A percentile compares a stretch with the other conserved stretches of the same genome.
Evolutionary conservation across 2,797 vertebrate genomes (phyloP).

Genomic region (Girardinus metallicus): DNA sequence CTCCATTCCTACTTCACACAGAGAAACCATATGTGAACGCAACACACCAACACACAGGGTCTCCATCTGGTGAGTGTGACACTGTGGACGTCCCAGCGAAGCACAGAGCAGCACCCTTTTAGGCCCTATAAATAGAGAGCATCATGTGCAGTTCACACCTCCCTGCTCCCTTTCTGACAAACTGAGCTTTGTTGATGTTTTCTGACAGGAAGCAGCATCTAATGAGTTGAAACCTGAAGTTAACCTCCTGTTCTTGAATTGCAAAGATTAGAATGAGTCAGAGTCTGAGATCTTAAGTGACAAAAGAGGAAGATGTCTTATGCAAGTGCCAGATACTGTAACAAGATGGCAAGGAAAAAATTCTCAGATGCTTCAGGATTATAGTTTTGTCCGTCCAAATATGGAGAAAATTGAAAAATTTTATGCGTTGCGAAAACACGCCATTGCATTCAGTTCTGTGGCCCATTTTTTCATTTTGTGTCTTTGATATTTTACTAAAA

Average conservation of each 20-base stretch:
- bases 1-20: conserved; percentile 41
- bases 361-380: neutral
- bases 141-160: conserved; percentile 39
- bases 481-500: no score
- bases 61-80: conserved; percentile 60
- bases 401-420: no score
- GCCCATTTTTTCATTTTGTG: no score
- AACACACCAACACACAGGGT: conserved; percentile 28
- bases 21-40: conserved; percentile 60
- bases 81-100: conserved; percentile 47
- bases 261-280: neutral
- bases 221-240: conserved; percentile 22
- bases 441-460: neutral
- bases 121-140: conserved; percentile 59
- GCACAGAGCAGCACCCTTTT: conserved; percentile 44
- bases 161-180: conserved; percentile 8
- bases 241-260: neutral
- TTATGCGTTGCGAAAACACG: neutral
- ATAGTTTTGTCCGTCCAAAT: neutral
- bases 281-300: neutral
- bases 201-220: conserved; percentile 5
- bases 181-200: conserved; percentile 11
- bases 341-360: neutral
- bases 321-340: neutral
- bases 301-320: neutral